A percentile compares a stretch with the other conserved stretches of the same genome.
phyloP scores from a whole-genome alignment of 2,888 invertebrate species.

The Drosophila diplacantha region DNA sequence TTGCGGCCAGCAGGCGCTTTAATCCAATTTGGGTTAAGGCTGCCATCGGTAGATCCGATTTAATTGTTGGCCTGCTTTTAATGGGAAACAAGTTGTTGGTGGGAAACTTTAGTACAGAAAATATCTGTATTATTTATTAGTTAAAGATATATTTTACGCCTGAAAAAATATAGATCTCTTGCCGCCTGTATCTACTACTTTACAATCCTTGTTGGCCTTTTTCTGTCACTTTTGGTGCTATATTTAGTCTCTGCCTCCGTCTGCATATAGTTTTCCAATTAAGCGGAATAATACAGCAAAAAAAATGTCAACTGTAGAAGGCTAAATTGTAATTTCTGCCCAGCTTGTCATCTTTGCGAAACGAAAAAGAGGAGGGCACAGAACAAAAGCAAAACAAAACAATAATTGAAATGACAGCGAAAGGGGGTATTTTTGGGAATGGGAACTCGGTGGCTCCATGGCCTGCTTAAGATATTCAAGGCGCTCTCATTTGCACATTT shows the following conservation, averaged over 20 bases:
- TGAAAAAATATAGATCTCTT: not conserved
- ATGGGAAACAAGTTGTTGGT: not conserved
- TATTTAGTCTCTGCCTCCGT: conserved; percentile 27
- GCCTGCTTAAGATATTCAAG: conserved; percentile 65
- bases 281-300: conserved; percentile 39
- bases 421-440: conserved; percentile 14
- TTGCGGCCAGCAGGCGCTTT: conserved; percentile 33
- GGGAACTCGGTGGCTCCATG: conserved; percentile 33
- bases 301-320: conserved; percentile 19
- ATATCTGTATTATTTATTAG: not conserved
- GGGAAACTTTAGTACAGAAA: not conserved
- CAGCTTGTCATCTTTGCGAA: conserved; percentile 35
- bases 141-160: too few species aligned
- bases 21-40: conserved; percentile 50
- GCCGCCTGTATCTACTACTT: not conserved
- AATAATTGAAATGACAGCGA: conserved; percentile 57
- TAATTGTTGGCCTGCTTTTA: conserved; percentile 2
- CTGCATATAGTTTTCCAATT: conserved; percentile 69
- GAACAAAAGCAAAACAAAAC: conserved; percentile 23
- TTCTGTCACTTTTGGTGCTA: conserved; percentile 15
- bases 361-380: not conserved
- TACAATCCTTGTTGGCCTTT: not conserved
- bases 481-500: conserved; percentile 71
- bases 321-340: conserved; percentile 22
- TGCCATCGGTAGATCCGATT: conserved; percentile 6